Percentiles rank a stretch among this genome's conserved stretches.
phyloP scores from a whole-genome alignment of 2,888 invertebrate genomes.

The Thelaira solivaga region DNA sequence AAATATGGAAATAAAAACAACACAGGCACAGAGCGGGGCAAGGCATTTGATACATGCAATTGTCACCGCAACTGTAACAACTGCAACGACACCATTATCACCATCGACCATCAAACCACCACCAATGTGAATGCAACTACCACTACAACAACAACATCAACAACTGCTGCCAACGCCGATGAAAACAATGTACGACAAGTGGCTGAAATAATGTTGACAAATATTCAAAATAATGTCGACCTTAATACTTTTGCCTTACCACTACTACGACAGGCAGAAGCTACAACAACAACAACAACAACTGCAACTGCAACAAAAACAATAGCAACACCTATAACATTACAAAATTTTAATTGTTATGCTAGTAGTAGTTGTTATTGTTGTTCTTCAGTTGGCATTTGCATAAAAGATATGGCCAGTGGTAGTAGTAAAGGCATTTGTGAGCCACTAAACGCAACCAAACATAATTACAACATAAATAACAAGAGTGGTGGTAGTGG shows the following conservation, averaged over 20 bases:
- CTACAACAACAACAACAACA: background rate
- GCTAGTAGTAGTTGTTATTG: conserved; percentile 11
- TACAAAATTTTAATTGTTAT: conserved; percentile 21
- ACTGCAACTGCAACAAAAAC: too few relatives aligned
- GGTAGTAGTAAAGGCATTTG: conserved; percentile 41
- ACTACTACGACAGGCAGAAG: too few relatives aligned
- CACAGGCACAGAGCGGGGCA: conserved; percentile 3
- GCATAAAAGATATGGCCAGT: conserved; percentile 4
- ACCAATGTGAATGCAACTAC: conserved; percentile 3
- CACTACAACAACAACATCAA: background rate
- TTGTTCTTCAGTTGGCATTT: background rate
- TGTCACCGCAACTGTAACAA: conserved; percentile 24
- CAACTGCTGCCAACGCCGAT: background rate
- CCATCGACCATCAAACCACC: conserved; percentile 6
- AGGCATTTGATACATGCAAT: conserved; percentile 27
- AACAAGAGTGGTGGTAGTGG: conserved; percentile 18
- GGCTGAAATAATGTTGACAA: conserved; percentile 35
- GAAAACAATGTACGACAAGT: conserved; percentile 14
- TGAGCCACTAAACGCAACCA: background rate
- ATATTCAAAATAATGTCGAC: conserved; percentile 55
- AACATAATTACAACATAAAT: conserved; percentile 22
- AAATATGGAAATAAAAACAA: conserved; percentile 5
- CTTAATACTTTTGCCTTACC: conserved; percentile 33
- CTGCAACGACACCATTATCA: background rate
- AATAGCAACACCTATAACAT: conserved; percentile 12